These are phyloP conservation scores for Delichon dasypus DNA, from an alignment of 2,797 vertebrate genomes.

Conservation along the genomic window DNA sequence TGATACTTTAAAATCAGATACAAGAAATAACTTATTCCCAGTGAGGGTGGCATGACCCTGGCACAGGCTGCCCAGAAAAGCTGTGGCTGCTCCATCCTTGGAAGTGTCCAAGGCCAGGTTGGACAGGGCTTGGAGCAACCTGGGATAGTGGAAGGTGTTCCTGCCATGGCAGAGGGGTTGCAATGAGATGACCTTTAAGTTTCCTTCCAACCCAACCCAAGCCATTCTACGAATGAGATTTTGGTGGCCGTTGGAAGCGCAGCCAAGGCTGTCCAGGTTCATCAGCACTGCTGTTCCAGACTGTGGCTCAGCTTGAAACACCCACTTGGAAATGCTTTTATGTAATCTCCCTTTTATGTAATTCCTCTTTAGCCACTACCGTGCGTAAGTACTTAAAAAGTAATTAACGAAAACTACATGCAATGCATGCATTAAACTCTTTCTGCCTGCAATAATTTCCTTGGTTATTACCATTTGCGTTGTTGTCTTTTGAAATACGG, in stretches of 20 bases:
- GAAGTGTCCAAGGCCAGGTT: accelerated
- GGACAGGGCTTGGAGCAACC: accelerated
- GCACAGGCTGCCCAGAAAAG: background rate
- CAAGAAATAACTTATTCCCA: background rate
- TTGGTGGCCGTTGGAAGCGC: background rate
- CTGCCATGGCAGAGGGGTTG: background rate
- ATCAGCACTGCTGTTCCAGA: background rate
- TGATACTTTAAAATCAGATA: background rate
- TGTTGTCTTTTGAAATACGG: background rate
- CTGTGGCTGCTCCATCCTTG: background rate
- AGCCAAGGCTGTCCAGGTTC: background rate
- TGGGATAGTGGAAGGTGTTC: background rate
- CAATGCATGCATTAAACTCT: background rate
- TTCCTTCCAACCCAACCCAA: background rate
- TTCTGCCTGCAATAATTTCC: background rate
- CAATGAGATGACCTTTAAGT: too few relatives aligned
- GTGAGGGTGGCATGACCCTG: accelerated
- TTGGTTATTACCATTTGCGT: background rate
- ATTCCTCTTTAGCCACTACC: constrained; percentile 36
- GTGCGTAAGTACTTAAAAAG: constrained; percentile 53
- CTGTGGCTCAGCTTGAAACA: background rate
- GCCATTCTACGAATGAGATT: background rate
- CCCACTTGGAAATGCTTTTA: constrained; percentile 1
- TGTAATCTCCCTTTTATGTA: constrained; percentile 7
- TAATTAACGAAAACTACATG: constrained; percentile 32